These are phyloP conservation scores for Trachythela sp. DNA, from an alignment of 64 coral and sea anemone species.

Conservation along the genomic window DNA sequence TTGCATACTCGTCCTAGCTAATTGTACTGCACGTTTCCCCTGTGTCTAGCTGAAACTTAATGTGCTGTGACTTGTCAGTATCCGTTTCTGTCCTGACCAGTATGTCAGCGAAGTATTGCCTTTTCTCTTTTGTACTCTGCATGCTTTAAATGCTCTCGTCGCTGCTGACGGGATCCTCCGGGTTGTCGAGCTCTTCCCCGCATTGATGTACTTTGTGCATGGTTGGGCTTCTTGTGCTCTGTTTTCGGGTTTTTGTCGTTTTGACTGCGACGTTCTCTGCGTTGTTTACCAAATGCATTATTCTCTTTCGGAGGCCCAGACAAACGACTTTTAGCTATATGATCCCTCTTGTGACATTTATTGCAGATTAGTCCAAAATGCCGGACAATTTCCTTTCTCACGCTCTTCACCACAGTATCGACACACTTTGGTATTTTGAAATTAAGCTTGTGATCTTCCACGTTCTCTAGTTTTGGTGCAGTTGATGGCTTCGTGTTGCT, in stretches of 20 bases:
- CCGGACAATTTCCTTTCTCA: slow-evolving; percentile 37
- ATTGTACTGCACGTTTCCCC: no score
- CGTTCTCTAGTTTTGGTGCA: neutral
- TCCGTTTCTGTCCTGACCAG: neutral
- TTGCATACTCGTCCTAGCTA: no score
- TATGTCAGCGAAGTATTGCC: slow-evolving; percentile 26
- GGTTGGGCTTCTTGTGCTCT: no score
- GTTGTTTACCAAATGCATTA: slow-evolving; percentile 10
- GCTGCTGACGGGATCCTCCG: no score
- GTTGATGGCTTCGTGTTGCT: slow-evolving; percentile 10
- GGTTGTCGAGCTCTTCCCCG: no score
- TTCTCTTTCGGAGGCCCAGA: neutral
- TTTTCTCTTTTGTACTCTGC: neutral
- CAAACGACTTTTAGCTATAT: neutral
- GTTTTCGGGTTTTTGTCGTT: neutral
- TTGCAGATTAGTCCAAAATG: slow-evolving; percentile 44
- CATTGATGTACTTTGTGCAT: no score
- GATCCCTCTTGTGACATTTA: slow-evolving; percentile 49
- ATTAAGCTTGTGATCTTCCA: neutral
- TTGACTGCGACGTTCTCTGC: neutral
- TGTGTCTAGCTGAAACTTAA: no score
- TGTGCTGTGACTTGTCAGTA: neutral
- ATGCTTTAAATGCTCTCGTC: slow-evolving; percentile 32
- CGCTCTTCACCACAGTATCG: slow-evolving; percentile 44
- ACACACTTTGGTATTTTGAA: neutral